Base-by-base conservation (phyloP, 2,888 invertebrate species). In the Lycia hirtaria region DNA sequence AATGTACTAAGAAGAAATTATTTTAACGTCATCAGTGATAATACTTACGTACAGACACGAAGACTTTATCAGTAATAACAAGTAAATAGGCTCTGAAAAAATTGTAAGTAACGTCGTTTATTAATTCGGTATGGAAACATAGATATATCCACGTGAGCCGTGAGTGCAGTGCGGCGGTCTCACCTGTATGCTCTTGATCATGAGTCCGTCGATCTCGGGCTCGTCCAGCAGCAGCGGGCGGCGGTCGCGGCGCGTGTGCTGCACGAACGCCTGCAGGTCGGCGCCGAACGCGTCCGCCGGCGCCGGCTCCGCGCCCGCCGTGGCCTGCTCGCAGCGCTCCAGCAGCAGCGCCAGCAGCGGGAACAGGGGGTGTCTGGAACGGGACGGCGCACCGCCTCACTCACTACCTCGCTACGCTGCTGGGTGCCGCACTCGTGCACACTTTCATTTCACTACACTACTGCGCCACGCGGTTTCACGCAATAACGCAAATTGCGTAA, bases 261-360 rank as follows among this genome's bases (percentile, higher is more conserved):
- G 96, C 64, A 98, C 96, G 92, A 98, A 98, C 59, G 97, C 97
- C 75, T 94, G 91, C 65, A 97, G 95, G 91, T 98, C 98, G 79
- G 97, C 95, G 75, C 97, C 97, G 94, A 98, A 98, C 69, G 97
- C 97, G 85, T 97, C 97, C 19, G 92, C 92, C 9, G 90, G 90
- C 50, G 96, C 96, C 57, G 97, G 94, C 89, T 98, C 98, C 49
- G 96, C 96, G 60, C 97, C 96, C 71, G 97, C 98, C 14, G 98
- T 98, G 17, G 99, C 98, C 81, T 98, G 94, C 92, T 99, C 99
- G 93, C 99, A 99, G 92, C 98, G 95, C 93, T 99, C 98, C 84
- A 99, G 96, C 17, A 99, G 94, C 54, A 98, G 92, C 53, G 98
- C 98, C 84, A 98, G 92, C 35, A 99, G 93, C 1, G 98, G 98